A percentile compares a stretch with the other conserved stretches of the same genome.
Evolutionary conservation across 2,113 vertebrate species (phyloP).

Genomic region (Clarias batrachus): DNA sequence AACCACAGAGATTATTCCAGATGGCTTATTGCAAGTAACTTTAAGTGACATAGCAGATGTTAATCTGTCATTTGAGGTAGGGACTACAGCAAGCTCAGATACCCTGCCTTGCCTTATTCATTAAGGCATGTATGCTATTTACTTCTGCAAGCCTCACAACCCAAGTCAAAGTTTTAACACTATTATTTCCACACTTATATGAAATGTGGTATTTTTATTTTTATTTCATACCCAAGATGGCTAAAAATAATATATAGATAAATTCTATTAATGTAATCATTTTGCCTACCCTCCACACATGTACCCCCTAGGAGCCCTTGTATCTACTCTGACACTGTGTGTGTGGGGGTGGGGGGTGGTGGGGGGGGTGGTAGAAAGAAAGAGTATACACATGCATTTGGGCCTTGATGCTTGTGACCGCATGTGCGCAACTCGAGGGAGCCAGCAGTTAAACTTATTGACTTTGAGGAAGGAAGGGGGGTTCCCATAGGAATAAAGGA

Average conservation of each 20-base stretch:
- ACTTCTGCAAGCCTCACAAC: too few relatives aligned
- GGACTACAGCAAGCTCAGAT: too few relatives aligned
- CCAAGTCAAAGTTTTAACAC: too few relatives aligned
- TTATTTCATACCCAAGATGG: neutral
- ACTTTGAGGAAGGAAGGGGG: constrained; percentile 56
- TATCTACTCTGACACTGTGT: constrained; percentile 5
- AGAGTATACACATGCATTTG: constrained; percentile 12
- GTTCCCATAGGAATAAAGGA: constrained; percentile 50
- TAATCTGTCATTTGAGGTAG: too few relatives aligned
- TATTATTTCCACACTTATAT: too few relatives aligned
- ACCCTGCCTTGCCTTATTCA: too few relatives aligned
- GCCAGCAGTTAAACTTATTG: constrained; percentile 47
- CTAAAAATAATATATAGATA: neutral
- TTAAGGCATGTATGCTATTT: too few relatives aligned
- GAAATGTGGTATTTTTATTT: too few relatives aligned
- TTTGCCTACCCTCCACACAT: constrained; percentile 42
- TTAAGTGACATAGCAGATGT: too few relatives aligned
- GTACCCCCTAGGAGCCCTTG: constrained; percentile 46
- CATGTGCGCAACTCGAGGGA: constrained; percentile 19
- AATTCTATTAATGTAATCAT: neutral
- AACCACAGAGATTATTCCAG: too few relatives aligned
- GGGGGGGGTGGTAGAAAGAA: too few relatives aligned
- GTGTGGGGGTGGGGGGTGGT: neutral
- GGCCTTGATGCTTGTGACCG: constrained; percentile 27
- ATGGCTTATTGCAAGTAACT: too few relatives aligned